Evolutionary conservation across 2,888 invertebrate species (phyloP), one percentile per base, ranked within the genome.

Genomic region (Chloromyia formosa): DNA sequence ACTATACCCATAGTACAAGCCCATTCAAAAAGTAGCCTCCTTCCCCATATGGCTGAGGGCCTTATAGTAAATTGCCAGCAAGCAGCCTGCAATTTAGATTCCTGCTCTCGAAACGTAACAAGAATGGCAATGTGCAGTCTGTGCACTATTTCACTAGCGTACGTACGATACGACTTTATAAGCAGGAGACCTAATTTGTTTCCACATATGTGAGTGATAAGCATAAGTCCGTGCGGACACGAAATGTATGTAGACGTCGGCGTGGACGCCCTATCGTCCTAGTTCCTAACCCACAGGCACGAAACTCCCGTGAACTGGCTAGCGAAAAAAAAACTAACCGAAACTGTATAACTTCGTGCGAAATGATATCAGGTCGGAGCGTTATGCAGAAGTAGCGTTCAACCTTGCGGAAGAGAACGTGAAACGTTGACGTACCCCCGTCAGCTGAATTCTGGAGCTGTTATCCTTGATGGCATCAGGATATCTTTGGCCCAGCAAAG

Each of bases 91-190:
- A 71, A 71, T 71, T 71, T 58, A 16, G 56, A 35, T 58, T 71
- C 20, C 56, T 40, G n/a, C 71, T 40, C 56, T 35, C 27, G 27
- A 58, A n/a, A 71, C 40, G 71, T 20, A 71, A 20, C 56, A 49
- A 14, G 22, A 49, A 49, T 49, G 20, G 16, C 54, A 69, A 69
- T 64, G 71, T 58, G 71, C 71, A 71, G 40, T 58, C 16, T 58
- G 56, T 56, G 58, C 71, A 71, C 71, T 56, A 71, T 58, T 71
- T 58, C 35, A 58, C 71, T 20, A 58, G 71, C 71, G 27, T 35
- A 35, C 27, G 27, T 35, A 58, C 35, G 16, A 40, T 40, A 71
- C 20, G 58, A 22, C 14, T 35, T 56, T 71, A 56, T 56, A 71
- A 71, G 35, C 22, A 69, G 23, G 54, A 58, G 58, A 56, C 42